Evolutionary conservation across 2,888 invertebrate genomes (phyloP), one percentile per base, ranked within the genome.

Genomic region (Drosophila stalkeri): DNA sequence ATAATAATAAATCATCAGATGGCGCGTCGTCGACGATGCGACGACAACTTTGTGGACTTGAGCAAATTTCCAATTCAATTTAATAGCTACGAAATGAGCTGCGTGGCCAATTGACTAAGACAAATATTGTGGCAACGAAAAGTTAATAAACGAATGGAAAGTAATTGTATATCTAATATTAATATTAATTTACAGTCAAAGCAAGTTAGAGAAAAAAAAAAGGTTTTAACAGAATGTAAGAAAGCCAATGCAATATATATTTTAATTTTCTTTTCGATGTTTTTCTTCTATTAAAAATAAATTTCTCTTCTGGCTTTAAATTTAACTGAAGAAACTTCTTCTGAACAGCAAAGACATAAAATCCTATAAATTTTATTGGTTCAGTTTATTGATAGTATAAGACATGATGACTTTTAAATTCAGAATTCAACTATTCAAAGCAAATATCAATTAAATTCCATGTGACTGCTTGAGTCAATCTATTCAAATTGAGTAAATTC

Each of bases 1-100:
- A 71, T 71, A 80, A 77, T 87, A 86, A 85, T 85, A 85, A 85
- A 85, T 85, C 88, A 85, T 85, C 81, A 56, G 71, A 60, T 44
- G 73, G 62, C 72, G 61, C 66, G 31, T 44, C 52, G 61, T 18
- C 56, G 72, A 63, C 62, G 66, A 51, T 54, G 31, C 71, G 51
- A 65, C 57, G 52, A 39, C 39, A 69, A 39, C 33, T 72, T 68
- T 54, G 51, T 33, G 27, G 47, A 35, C n/a, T 55, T 43, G 52
- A 20, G 20, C 55, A 70, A 81, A 81, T 79, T 85, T 43, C 41
- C 31, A 56, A 23, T 82, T 85, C 61, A 81, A 82, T 85, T 85
- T 79, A 85, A 87, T 82, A 52, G 79, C 60, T 70, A 47, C 72
- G 72, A 78, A 79, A 64, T 76, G 66, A 69, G 72, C 65, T 66